phyloP scores from a whole-genome alignment of 2,797 vertebrate species.

The Sciurus carolinensis region DNA sequence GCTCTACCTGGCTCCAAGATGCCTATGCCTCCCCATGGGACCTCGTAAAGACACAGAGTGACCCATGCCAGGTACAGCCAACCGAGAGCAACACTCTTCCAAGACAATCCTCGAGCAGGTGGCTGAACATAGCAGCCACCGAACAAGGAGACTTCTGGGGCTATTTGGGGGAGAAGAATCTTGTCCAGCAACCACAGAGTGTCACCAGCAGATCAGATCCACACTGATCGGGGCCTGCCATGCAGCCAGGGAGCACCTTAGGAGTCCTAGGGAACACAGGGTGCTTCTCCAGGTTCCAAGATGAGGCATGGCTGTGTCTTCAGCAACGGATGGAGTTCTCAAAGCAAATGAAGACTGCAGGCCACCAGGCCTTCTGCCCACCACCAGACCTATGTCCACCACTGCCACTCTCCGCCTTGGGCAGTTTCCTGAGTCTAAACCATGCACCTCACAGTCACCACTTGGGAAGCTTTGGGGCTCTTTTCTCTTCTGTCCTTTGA shows the following conservation, averaged over 20 bases:
- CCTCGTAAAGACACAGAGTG: not conserved
- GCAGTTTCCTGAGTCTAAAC: not conserved
- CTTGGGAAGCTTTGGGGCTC: not conserved
- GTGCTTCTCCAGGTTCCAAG: not conserved
- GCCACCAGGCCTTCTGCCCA: not conserved
- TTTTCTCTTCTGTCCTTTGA: no score
- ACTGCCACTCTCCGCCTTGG: not conserved
- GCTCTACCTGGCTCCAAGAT: not conserved
- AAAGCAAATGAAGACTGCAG: not conserved
- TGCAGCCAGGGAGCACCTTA: not conserved
- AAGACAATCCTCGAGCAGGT: not conserved
- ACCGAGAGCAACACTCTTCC: not conserved
- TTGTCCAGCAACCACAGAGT: not conserved
- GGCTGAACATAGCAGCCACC: not conserved
- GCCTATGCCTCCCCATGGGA: not conserved
- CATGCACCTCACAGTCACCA: rapidly evolving
- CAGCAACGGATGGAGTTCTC: not conserved
- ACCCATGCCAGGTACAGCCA: not conserved
- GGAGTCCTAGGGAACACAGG: not conserved
- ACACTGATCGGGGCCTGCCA: not conserved
- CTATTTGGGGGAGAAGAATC: not conserved
- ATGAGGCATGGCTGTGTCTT: not conserved
- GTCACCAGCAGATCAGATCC: not conserved
- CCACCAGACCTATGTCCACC: not conserved
- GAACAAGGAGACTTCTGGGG: rapidly evolving